Percentiles rank a stretch among this genome's conserved stretches.
These are phyloP conservation scores for Mystacides longicornis DNA, from an alignment of 2,888 invertebrate species.

Conservation along the genomic window DNA sequence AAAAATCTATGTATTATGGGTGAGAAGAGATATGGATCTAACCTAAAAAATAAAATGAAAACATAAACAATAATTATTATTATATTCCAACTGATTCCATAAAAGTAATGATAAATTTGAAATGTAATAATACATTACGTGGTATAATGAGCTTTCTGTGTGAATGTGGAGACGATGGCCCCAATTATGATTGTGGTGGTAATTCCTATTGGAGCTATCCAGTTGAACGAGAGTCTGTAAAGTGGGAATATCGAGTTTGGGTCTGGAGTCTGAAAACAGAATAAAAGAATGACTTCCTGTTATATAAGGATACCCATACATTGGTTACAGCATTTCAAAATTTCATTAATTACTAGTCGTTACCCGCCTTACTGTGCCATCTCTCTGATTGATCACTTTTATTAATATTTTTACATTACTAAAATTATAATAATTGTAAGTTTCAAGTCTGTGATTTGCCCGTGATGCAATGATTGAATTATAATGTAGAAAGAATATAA, in stretches of 20 bases:
- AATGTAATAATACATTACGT: slow-evolving; percentile 1
- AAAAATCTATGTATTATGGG: slow-evolving; percentile 47
- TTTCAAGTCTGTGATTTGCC: too few relatives aligned
- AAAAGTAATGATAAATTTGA: neutral
- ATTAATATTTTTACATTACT: too few relatives aligned
- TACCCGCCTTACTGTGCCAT: too few relatives aligned
- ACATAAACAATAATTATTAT: neutral
- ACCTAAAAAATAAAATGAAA: slow-evolving; percentile 31
- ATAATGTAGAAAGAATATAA: too few relatives aligned
- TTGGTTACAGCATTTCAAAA: too few relatives aligned
- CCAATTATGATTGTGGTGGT: slow-evolving; percentile 61
- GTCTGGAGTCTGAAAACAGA: slow-evolving; percentile 33
- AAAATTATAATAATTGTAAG: too few relatives aligned
- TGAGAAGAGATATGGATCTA: slow-evolving; percentile 54
- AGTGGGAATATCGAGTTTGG: slow-evolving; percentile 56
- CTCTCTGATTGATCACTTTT: too few relatives aligned
- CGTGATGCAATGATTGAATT: too few relatives aligned
- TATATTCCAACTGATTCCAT: neutral
- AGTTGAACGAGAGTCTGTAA: slow-evolving; percentile 73
- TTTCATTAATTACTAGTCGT: too few relatives aligned
- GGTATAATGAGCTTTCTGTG: slow-evolving; percentile 32
- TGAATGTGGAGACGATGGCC: slow-evolving; percentile 52
- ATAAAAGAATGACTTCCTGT: too few relatives aligned
- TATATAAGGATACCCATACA: too few relatives aligned
- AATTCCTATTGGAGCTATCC: slow-evolving; percentile 71